Percentiles rank a stretch among this genome's conserved stretches.
These are phyloP conservation scores for Lepilemur septentrionalis DNA, from an alignment of 2,797 vertebrate species.

Conservation along the genomic window DNA sequence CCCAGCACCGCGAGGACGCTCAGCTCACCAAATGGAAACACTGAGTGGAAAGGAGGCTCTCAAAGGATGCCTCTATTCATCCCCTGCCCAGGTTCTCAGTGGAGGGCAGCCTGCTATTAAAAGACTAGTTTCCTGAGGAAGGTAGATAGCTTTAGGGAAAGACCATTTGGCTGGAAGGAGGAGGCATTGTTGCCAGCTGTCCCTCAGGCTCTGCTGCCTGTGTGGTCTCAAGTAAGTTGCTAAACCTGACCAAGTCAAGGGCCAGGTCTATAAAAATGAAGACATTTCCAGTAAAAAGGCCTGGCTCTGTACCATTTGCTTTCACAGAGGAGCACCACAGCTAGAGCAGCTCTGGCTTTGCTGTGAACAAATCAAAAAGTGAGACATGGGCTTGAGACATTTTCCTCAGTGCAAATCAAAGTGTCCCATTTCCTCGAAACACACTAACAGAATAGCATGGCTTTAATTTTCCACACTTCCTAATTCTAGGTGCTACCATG, in stretches of 20 bases:
- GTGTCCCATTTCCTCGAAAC: not conserved
- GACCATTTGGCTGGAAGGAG: slow-evolving; percentile 51
- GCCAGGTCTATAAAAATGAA: slow-evolving; percentile 69
- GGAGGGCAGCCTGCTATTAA: slow-evolving; percentile 21
- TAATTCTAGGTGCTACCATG: not conserved
- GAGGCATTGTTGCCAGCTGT: slow-evolving; percentile 48
- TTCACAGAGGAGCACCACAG: not conserved
- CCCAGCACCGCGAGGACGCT: not conserved
- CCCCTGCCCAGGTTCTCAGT: not conserved
- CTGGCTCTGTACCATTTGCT: slow-evolving; percentile 31
- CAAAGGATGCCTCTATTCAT: slow-evolving; percentile 32
- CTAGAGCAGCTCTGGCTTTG: not conserved
- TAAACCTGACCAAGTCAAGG: slow-evolving; percentile 53
- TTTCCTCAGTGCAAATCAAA: not conserved
- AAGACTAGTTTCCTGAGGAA: slow-evolving; percentile 63
- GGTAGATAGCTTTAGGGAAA: slow-evolving; percentile 61
- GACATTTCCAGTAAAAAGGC: slow-evolving; percentile 49
- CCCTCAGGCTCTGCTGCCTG: slow-evolving; percentile 50
- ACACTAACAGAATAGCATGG: not conserved
- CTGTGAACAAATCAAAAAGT: not conserved
- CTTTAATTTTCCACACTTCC: not conserved
- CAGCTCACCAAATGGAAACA: slow-evolving; percentile 18
- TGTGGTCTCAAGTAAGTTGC: slow-evolving; percentile 68
- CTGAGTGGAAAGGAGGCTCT: not conserved
- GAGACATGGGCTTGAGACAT: not conserved